These are phyloP conservation scores for Trididemnum nubilum DNA, from an alignment of 23 tunicate genomes.

Conservation along the genomic window DNA sequence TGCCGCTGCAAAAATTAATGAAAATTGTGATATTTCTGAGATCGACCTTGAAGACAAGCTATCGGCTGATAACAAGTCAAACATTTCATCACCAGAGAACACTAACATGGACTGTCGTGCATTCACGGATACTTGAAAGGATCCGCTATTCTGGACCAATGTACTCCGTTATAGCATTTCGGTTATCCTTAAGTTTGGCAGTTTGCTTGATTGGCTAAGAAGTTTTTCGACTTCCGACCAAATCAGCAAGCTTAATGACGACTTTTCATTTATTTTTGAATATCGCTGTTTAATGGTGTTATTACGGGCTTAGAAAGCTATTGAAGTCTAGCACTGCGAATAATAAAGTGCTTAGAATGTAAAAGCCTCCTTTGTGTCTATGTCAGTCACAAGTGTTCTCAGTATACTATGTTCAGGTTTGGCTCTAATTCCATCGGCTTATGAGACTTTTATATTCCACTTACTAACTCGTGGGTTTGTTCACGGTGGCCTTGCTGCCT, in stretches of 20 bases:
- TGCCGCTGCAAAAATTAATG: no score
- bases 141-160: slow-evolving; percentile 27
- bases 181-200: slow-evolving; percentile 27
- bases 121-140: background rate
- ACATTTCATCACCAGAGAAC: no score
- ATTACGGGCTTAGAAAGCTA: slow-evolving; percentile 1
- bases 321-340: background rate
- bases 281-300: slow-evolving; percentile 24
- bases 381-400: slow-evolving; percentile 25
- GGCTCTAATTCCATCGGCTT: background rate
- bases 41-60: background rate
- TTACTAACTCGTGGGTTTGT: slow-evolving; percentile 4
- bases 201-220: slow-evolving; percentile 9
- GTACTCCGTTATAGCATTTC: background rate
- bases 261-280: background rate
- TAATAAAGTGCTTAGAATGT: background rate
- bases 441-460: slow-evolving; percentile 6
- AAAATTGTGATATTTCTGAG: no score
- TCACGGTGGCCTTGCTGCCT: slow-evolving; percentile 13
- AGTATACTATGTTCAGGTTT: background rate
- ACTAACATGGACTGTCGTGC: no score
- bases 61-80: no score
- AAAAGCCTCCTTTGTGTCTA: slow-evolving; percentile 12
- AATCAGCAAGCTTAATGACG: background rate
- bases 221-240: background rate